phyloP scores from a whole-genome alignment of 1,140 invertebrate species.

The Mesaphorura yosii region DNA sequence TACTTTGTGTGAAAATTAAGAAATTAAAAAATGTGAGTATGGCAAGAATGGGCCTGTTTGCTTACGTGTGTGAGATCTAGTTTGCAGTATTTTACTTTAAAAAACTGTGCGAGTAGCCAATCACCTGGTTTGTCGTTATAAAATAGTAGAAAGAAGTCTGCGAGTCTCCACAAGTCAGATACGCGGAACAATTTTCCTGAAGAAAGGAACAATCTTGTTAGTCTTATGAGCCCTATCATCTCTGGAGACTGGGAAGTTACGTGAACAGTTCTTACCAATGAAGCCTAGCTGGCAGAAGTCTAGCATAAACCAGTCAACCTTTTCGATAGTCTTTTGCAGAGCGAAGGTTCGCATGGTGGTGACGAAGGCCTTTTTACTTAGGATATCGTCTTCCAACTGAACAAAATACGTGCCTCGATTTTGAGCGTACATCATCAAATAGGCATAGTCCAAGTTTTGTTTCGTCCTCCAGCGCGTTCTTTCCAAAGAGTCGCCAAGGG shows the following conservation, averaged over 20 bases:
- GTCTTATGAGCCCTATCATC: constrained; percentile 8
- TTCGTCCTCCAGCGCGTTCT: constrained; percentile 89
- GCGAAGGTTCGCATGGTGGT: constrained; percentile 80
- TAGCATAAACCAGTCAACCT: constrained; percentile 77
- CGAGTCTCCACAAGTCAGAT: constrained; percentile 70
- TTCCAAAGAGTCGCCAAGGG: constrained; percentile 75
- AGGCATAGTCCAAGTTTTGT: constrained; percentile 91
- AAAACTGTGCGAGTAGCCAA: constrained; percentile 84
- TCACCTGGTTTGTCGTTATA: constrained; percentile 94
- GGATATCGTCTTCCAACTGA: constrained; percentile 91
- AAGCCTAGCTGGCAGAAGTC: constrained; percentile 91
- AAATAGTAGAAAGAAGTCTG: constrained; percentile 90
- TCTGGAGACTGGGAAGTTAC: too few species aligned
- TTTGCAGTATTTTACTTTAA: constrained; percentile 81
- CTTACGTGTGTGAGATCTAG: constrained; percentile 68
- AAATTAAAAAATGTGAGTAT: not conserved
- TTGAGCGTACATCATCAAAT: constrained; percentile 89
- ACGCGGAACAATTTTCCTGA: constrained; percentile 86
- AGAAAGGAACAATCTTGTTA: constrained; percentile 33
- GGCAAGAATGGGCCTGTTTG: constrained; percentile 6
- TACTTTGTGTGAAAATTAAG: not conserved
- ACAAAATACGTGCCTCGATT: constrained; percentile 41
- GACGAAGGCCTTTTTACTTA: constrained; percentile 75
- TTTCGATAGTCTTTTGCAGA: constrained; percentile 58
- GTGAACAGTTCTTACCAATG: constrained; percentile 50